Base-by-base conservation (phyloP, 2,888 invertebrate genomes). In the Synergus umbraculus region DNA sequence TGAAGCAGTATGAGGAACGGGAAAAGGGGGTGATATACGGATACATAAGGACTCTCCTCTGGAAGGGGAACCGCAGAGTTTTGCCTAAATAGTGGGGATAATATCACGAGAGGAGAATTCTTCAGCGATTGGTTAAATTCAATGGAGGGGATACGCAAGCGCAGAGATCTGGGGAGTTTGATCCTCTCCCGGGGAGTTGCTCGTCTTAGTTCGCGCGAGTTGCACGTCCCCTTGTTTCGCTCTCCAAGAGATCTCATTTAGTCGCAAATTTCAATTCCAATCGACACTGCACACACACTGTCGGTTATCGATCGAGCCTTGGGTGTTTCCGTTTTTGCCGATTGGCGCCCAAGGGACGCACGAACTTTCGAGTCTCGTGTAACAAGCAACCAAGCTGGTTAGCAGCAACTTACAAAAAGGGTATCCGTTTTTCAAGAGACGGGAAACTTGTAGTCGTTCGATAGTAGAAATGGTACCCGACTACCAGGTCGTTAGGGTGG, bases 141-240 rank as follows among this genome's bases (percentile, higher is more conserved):
- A 77, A 76, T 67, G 65, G 65, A 69, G 41, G 67, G 54, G 77
- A 18, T 41, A 46, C 49, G 44, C 77, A 65, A 73, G 73, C 79
- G 77, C 66, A 49, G 49, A 66, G 18, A 44, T 64, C 76, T 76
- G 37, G 29, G 65, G 64, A 43, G 37, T 58, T 73, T 78, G 69
- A 77, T 76, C 77, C 76, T 65, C 84, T 87, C 86, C 87, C 89
- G 85, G 89, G 88, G 91, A 92, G 92, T 92, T 88, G 87, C 87
- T 91, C 88, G 90, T 90, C 88, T 89, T 88, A 86, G 88, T 89
- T 91, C 91, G 91, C 90, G 91, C 89, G 90, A 90, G 90, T 91
- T 87, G 89, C 90, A 91, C 90, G 90, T 91, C 44, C 78, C n/a
- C 44, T 77, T 65, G 64, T 77, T 79, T 67, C 77, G 67, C 60